Evolutionary conservation across 2,113 vertebrate genomes (phyloP).

Genomic region (Lepisosteus oculatus): DNA sequence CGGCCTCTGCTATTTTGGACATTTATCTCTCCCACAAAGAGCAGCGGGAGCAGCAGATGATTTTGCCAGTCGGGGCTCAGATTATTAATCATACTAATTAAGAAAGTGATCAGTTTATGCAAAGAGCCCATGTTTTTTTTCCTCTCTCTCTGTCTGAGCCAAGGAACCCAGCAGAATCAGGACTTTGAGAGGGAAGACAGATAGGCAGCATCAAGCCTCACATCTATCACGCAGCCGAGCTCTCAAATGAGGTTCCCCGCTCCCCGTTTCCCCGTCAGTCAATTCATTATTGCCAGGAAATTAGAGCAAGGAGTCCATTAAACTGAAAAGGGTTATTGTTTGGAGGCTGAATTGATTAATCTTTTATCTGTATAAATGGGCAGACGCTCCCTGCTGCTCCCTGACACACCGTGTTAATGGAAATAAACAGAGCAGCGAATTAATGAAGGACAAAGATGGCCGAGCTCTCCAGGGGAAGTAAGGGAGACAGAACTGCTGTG

Average conservation of each 20-base stretch:
- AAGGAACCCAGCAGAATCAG: no score
- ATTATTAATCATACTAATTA: slow-evolving; percentile 47
- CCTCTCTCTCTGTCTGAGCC: slow-evolving; percentile 5
- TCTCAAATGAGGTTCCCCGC: slow-evolving; percentile 44
- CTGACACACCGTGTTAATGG: not conserved
- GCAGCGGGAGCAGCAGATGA: not conserved
- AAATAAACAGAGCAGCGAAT: slow-evolving; percentile 10
- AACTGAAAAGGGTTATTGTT: slow-evolving; percentile 46
- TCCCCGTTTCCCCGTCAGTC: slow-evolving; percentile 43
- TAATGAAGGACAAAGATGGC: not conserved
- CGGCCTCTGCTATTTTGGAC: not conserved
- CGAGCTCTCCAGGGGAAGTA: not conserved
- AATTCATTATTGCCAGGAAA: slow-evolving; percentile 55
- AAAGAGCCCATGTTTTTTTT: slow-evolving; percentile 19
- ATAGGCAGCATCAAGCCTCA: slow-evolving; percentile 33
- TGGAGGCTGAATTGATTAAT: slow-evolving; percentile 25
- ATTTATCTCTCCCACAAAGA: slow-evolving; percentile 21
- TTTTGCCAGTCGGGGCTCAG: slow-evolving; percentile 19
- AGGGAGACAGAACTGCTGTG: no score
- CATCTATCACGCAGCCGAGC: slow-evolving; percentile 61
- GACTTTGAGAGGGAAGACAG: slow-evolving; percentile 16
- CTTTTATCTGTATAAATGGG: slow-evolving; percentile 26
- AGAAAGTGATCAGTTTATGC: slow-evolving; percentile 33
- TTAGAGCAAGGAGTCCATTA: slow-evolving; percentile 50
- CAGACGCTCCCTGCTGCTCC: slow-evolving; percentile 1